Conservation (phyloP, 2,113 vertebrate species). For the Aptenodytes forsteri region DNA sequence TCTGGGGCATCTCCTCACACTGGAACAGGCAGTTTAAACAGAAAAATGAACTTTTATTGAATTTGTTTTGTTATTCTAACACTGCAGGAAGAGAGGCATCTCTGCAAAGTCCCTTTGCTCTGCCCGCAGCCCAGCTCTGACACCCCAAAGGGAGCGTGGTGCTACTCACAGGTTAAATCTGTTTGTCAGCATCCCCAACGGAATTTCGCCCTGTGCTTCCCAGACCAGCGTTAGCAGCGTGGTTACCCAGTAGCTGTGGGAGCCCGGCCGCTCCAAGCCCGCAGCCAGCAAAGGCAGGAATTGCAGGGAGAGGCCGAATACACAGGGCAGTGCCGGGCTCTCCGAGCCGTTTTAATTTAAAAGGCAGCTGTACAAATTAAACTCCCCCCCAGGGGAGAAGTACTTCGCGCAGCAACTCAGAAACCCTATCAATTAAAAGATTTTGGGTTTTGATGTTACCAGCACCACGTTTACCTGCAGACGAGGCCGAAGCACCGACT, state of each 20-base stretch:
- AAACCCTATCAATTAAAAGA: background rate
- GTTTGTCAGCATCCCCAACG: background rate
- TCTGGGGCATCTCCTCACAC: constrained; percentile 33
- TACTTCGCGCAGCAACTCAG: background rate
- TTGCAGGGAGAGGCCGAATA: background rate
- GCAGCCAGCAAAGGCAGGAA: background rate
- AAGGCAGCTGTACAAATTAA: background rate
- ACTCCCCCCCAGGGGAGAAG: background rate
- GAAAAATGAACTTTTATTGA: constrained; percentile 26
- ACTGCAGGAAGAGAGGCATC: background rate
- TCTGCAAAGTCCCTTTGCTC: background rate
- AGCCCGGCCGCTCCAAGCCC: background rate
- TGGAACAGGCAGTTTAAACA: constrained; percentile 46
- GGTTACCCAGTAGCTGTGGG: background rate
- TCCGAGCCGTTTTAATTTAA: background rate
- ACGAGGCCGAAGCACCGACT: accelerated
- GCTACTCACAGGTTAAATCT: background rate
- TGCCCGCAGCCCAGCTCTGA: background rate
- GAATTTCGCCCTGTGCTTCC: background rate
- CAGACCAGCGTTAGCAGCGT: accelerated
- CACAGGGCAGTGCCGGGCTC: background rate
- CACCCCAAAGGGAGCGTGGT: background rate
- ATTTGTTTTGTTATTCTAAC: background rate
- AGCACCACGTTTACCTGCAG: background rate
- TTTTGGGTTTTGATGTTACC: background rate